Evolutionary conservation across 2,888 invertebrate species (phyloP), one percentile per base, ranked within the genome.

Genomic region (Synanthedon myopaeformis): DNA sequence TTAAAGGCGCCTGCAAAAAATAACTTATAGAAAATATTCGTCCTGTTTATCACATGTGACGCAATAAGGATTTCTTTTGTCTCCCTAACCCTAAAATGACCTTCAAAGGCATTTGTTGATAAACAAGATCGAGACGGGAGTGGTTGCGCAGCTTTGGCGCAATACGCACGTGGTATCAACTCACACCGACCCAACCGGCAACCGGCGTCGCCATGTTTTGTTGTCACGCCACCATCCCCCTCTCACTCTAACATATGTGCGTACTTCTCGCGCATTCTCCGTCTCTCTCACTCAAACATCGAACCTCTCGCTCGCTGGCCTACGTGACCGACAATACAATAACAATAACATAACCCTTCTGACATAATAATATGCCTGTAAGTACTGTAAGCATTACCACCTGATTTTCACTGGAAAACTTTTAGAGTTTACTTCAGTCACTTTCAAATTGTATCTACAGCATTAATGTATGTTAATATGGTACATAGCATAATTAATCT

Each of bases 51-150:
- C 19, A 14, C 14, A 17, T 45, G 13, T 45, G 13, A 77, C 64
- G 74, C 65, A 79, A 80, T 65, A 65, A 59, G 63, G 10, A 35
- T 35, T 35, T 74, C 72, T 76, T 83, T 83, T 83, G 79, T 78
- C 67, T 76, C 72, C 65, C 63, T 70, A 74, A 72, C 72, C 74
- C 76, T 77, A 17, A 49, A 64, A 72, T 83, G 84, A 85, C 85
- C 86, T 86, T 86, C 84, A 72, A 67, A 76, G 77, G 80, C 76
- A 76, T 84, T 86, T 86, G 86, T 87, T 86, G 85, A 87, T 82
- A 87, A 87, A 87, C 86, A 85, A 76, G 72, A 72, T 76, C 35
- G 35, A 35, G 35, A 72, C 76, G 72, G 76, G 78, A 77, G 73
- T 75, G 70, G 72, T 69, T 67, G 67, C 67, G 73, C 76, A 35